phyloP scores from a whole-genome alignment of 2,888 invertebrate species.

The Selenia dentaria region DNA sequence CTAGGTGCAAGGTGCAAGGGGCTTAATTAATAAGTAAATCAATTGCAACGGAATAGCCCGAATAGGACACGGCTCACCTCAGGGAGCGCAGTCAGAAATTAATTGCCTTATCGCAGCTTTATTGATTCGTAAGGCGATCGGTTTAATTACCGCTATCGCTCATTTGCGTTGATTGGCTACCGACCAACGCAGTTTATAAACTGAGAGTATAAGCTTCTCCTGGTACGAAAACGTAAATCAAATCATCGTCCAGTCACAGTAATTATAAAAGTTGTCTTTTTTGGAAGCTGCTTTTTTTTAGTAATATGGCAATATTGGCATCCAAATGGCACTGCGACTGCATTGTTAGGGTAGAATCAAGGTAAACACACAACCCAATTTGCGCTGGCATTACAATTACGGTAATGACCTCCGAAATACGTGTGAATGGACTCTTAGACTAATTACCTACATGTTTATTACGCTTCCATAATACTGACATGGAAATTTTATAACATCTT shows the following conservation, averaged over 20 bases:
- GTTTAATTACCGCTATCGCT: constrained; percentile 80
- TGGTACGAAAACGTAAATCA: background rate
- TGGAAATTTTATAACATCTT: too few species aligned
- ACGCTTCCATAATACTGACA: too few species aligned
- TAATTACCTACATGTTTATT: too few species aligned
- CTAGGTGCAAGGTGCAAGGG: constrained; percentile 2
- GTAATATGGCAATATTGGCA: too few species aligned
- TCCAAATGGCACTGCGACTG: too few species aligned
- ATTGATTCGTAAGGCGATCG: constrained; percentile 83
- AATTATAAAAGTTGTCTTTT: background rate
- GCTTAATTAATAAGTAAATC: constrained; percentile 30
- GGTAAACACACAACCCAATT: too few species aligned
- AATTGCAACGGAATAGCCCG: constrained; percentile 46
- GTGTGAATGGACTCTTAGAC: too few species aligned
- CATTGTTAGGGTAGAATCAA: too few species aligned
- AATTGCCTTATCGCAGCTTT: constrained; percentile 80
- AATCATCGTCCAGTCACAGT: background rate
- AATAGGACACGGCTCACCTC: constrained; percentile 54
- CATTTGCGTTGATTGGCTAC: constrained; percentile 76
- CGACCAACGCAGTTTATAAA: constrained; percentile 19
- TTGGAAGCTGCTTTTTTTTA: too few species aligned
- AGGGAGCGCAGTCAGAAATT: constrained; percentile 66
- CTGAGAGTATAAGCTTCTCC: too few species aligned
- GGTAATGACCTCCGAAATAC: too few species aligned
- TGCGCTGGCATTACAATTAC: too few species aligned